Base-by-base conservation (phyloP, 2,888 invertebrate species). In the Cephus pulcher region DNA sequence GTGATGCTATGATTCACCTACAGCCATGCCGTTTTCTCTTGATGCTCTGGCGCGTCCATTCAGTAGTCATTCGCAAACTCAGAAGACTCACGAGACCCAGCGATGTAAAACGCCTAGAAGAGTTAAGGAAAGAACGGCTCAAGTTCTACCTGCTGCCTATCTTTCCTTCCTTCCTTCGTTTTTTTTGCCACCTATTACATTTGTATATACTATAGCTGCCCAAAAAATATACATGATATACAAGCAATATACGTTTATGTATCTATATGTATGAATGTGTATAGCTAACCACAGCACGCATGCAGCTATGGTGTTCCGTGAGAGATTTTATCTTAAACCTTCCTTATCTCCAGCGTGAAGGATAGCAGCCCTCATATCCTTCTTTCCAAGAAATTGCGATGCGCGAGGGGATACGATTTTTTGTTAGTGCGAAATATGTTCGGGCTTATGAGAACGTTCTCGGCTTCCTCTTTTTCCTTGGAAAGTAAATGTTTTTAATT, bases 401-500 rank as follows among this genome's bases (percentile, higher is more conserved):
- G 23, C 32, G 30, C 71, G 32, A 23, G 32, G 33, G 30, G 12
- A 4, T 34, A 34, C 2, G 35, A 23, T 34, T 74, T 74, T 74
- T 79, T 69, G 70, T 73, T 11, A 35, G 77, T 76, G 76, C 85
- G 83, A 87, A 86, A 88, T 88, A 84, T 86, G 85, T 84, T 80
- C 81, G 76, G 81, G 82, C 86, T 88, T 88, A 88, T 86, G 86
- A 86, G 87, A 82, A 79, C 81, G 78, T 83, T 82, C 81, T 82
- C 74, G 75, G 73, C 74, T 79, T 76, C 75, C 75, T 79, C 79
- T 80, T 81, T 83, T 79, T 81, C 80, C 76, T 56, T 4, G 75
- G 40, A 79, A 85, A 86, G 84, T 85, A 84, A 87, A 86, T 87
- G 85, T 87, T 86, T 85, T 86, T 87, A 87, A 87, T 87, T 86